Conservation (phyloP, 2,113 vertebrate genomes). For the Rhipidura dahli region DNA sequence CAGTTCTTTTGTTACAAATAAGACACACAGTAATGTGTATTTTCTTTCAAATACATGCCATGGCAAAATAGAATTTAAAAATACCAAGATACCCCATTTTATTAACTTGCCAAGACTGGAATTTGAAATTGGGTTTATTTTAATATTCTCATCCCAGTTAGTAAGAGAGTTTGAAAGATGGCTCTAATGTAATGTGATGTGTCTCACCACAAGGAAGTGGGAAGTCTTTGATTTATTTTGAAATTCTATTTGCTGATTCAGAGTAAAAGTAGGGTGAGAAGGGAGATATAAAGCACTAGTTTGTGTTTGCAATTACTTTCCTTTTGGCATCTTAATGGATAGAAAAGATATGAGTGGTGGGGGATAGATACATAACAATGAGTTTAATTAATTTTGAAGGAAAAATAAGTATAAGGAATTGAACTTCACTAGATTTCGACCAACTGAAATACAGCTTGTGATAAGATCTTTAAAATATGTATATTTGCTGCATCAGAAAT, state of each 20-base stretch:
- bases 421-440: neutral
- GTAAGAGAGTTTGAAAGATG: neutral
- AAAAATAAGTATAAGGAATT: neutral
- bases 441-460: neutral
- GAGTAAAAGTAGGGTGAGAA: neutral
- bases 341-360: neutral
- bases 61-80: neutral
- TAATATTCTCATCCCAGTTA: neutral
- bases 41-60: too few species aligned
- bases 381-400: neutral
- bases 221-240: slow-evolving; percentile 29
- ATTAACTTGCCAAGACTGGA: neutral
- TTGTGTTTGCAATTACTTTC: neutral
- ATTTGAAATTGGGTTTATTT: neutral
- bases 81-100: neutral
- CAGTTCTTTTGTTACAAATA: neutral
- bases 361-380: neutral
- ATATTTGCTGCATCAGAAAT: neutral
- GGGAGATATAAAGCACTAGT: neutral
- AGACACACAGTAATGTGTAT: neutral
- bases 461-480: neutral
- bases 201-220: neutral
- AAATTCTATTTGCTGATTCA: slow-evolving; percentile 26
- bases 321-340: neutral
- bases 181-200: neutral